Percentiles rank a stretch among this genome's conserved stretches.
Conservation (phyloP, 2,888 invertebrate species). For the Myopa tessellatipennis region DNA sequence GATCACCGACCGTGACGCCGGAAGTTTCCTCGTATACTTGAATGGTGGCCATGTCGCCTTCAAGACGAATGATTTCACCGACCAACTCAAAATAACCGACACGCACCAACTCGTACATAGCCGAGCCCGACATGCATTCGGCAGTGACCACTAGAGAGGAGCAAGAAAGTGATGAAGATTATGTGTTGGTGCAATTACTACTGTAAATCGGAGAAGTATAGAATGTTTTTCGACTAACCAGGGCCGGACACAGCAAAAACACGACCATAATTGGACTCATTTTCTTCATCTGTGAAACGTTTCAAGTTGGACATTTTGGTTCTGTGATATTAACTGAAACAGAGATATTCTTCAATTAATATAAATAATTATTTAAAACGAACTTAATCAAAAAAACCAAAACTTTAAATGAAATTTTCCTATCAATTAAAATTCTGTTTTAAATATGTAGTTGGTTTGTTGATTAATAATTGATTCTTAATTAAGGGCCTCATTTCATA, state of each 20-base stretch:
- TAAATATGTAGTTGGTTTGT: too few relatives aligned
- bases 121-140: conserved; percentile 98
- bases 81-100: conserved; percentile 98
- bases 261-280: conserved; percentile 90
- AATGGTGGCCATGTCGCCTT: conserved; percentile 99
- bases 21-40: conserved; percentile 98
- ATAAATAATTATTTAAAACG: too few relatives aligned
- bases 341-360: background rate
- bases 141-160: conserved; percentile 90
- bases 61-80: conserved; percentile 99
- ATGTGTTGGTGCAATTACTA: background rate
- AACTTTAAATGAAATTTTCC: too few relatives aligned
- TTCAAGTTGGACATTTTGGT: conserved; percentile 75
- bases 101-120: conserved; percentile 99
- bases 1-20: conserved; percentile 99
- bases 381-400: too few relatives aligned
- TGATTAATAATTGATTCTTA: too few relatives aligned
- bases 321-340: conserved; percentile 37
- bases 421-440: too few relatives aligned
- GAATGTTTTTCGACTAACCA: conserved; percentile 72
- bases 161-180: conserved; percentile 46
- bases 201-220: background rate
- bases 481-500: too few relatives aligned
- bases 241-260: conserved; percentile 99
- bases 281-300: conserved; percentile 84